Evolutionary conservation across 2,888 invertebrate genomes (phyloP), one percentile per base, ranked within the genome.

Genomic region (Eustalomyia histrio): DNA sequence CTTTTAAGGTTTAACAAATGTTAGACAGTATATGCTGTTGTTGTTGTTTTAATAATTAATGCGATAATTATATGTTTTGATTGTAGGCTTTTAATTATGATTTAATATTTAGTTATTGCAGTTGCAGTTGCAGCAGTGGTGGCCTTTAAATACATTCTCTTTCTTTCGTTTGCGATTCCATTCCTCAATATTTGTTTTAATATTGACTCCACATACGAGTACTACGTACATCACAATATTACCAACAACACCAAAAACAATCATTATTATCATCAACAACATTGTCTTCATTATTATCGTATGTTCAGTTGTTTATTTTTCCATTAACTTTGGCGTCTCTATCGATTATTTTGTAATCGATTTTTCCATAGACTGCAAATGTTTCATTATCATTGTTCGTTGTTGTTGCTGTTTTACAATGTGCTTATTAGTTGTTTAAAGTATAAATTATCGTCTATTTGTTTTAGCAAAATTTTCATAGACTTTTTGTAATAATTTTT

Each of bases 61-160:
- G 63, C 76, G 82, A 84, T 84, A 85, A 85, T 85, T 83, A 85
- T 85, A 85, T 80, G 82, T 82, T 84, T 81, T 71, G 79, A 75
- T 81, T 82, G 80, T 74, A 67, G 83, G 79, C 83, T 75, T 84
- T 84, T 84, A 84, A 85, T 85, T 84, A 83, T 84, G 83, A 84
- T 85, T 85, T 84, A 83, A 82, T 82, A 81, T 76, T 76, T 69
- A 65, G 63, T 75, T 52, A n/a, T n/a, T n/a, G n/a, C n/a, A n/a
- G n/a, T n/a, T 64, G 60, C 55, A 63, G 47, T 60, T 50, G 33
- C 24, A 24, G 33, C 24, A 24, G 60, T 65, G 68, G 73, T 58
- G 39, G 69, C 35, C 35, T 57, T 64, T 14, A 5, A 21, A 55
- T n/a, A 2, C 33, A 33, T 35, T 35, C 58, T 18, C 16, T 29